A percentile compares a stretch with the other conserved stretches of the same genome.
Conservation (phyloP, 2,888 invertebrate species). For the Melinaea marsaeus region DNA sequence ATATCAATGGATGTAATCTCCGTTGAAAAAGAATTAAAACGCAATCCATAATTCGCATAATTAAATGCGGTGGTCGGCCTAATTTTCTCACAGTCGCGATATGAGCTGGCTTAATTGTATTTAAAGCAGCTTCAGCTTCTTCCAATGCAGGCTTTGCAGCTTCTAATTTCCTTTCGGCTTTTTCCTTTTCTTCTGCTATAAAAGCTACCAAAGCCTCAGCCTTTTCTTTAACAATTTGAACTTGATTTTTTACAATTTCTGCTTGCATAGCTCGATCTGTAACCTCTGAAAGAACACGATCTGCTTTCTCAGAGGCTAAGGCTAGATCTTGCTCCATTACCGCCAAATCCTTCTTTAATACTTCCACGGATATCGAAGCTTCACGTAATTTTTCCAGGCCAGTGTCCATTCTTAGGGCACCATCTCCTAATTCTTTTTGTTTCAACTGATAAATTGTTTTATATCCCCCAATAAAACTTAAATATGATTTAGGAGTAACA, state of each 20-base stretch:
- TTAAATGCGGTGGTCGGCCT: conserved; percentile 96
- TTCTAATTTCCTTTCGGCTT: conserved; percentile 95
- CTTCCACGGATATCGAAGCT: conserved; percentile 95
- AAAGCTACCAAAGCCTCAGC: conserved; percentile 92
- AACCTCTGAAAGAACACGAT: conserved; percentile 91
- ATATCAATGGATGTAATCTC: conserved; percentile 87
- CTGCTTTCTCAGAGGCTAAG: conserved; percentile 94
- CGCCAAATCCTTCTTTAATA: conserved; percentile 93
- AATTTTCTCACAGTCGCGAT: conserved; percentile 96
- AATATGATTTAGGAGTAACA: conserved; percentile 97
- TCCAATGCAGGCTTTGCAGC: conserved; percentile 97
- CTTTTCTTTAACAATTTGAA: conserved; percentile 96
- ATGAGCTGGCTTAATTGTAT: conserved; percentile 97
- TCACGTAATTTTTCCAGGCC: conserved; percentile 96
- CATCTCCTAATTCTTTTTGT: conserved; percentile 91
- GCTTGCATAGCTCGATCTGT: conserved; percentile 96
- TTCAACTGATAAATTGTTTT: conserved; percentile 95
- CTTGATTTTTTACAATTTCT: conserved; percentile 96
- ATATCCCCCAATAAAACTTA: conserved; percentile 96
- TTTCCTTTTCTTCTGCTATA: conserved; percentile 92
- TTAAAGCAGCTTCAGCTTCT: conserved; percentile 95
- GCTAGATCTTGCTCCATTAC: conserved; percentile 96
- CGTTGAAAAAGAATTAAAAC: conserved; percentile 95
- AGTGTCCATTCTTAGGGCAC: conserved; percentile 95
- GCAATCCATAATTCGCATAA: conserved; percentile 99